phyloP scores from a whole-genome alignment of 2,888 invertebrate species.

The Hemicrepidius hirtus region DNA sequence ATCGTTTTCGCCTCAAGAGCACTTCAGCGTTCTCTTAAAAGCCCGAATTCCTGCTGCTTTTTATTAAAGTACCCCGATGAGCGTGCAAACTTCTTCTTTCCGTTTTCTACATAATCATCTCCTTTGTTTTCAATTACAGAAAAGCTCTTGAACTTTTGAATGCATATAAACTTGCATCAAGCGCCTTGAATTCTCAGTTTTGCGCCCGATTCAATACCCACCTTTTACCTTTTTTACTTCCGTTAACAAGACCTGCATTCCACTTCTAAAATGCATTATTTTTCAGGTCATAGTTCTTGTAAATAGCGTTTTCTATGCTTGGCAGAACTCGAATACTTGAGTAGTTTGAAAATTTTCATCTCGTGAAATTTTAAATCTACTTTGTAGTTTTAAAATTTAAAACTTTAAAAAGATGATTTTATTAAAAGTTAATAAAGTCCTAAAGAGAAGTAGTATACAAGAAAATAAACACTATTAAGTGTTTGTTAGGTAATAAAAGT shows the following conservation, averaged over 20 bases:
- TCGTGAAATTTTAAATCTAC: not conserved
- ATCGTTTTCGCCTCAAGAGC: slow-evolving; percentile 2
- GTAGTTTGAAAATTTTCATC: not conserved
- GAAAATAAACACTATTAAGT: slow-evolving; percentile 29
- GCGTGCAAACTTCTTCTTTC: slow-evolving; percentile 26
- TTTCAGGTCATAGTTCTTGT: not conserved
- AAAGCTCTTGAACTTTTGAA: slow-evolving; percentile 28
- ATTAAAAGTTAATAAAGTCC: slow-evolving; percentile 35
- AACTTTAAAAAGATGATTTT: slow-evolving; percentile 11
- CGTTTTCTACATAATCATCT: slow-evolving; percentile 26
- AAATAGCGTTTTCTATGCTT: not conserved
- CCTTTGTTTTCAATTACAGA: slow-evolving; percentile 31
- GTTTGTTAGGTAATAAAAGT: slow-evolving; percentile 8
- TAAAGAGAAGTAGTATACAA: slow-evolving; percentile 3
- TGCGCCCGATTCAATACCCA: slow-evolving; percentile 11
- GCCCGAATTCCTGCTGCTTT: slow-evolving; percentile 14
- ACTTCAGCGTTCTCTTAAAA: not conserved
- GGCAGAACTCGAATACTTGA: not conserved
- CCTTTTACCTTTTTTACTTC: not conserved
- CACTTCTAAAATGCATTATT: slow-evolving; percentile 15
- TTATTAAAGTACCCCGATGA: slow-evolving; percentile 29
- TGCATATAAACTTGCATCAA: slow-evolving; percentile 28
- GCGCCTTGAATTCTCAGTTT: not conserved
- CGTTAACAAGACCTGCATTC: slow-evolving; percentile 6
- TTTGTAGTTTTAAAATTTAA: not conserved